Conservation (phyloP, 2,113 vertebrate species). For the Dendrocopos noguchii region DNA sequence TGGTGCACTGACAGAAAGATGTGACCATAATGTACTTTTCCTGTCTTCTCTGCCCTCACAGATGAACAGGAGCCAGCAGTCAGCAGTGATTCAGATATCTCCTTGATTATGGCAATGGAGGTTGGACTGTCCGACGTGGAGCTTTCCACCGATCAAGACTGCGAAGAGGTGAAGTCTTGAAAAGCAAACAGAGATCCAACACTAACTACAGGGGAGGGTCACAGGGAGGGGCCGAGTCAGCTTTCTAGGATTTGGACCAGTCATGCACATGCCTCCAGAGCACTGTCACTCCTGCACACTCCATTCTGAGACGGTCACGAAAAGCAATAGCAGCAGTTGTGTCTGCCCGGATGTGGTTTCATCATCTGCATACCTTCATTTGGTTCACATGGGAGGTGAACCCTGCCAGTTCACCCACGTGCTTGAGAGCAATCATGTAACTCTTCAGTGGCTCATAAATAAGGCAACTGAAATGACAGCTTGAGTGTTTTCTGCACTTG, state of each 20-base stretch:
- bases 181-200: background rate
- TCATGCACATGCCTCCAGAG: constrained; percentile 63
- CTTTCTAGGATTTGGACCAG: constrained; percentile 54
- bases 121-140: constrained; percentile 87
- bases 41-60: constrained; percentile 66
- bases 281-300: constrained; percentile 64
- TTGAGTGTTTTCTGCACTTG: constrained; percentile 50
- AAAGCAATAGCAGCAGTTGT: constrained; percentile 81
- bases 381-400: constrained; percentile 49
- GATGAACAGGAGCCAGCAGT: constrained; percentile 89
- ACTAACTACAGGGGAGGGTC: constrained; percentile 23
- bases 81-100: constrained; percentile 92
- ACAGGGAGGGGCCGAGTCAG: constrained; percentile 45
- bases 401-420: constrained; percentile 9
- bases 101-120: constrained; percentile 87
- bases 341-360: constrained; percentile 62
- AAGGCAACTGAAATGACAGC: constrained; percentile 39
- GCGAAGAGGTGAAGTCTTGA: constrained; percentile 89
- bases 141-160: constrained; percentile 87
- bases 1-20: background rate
- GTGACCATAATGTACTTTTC: background rate
- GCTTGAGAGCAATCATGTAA: constrained; percentile 24
- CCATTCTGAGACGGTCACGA: constrained; percentile 61
- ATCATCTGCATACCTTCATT: constrained; percentile 17
- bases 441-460: constrained; percentile 53